Percentiles rank a stretch among this genome's conserved stretches.
These are phyloP conservation scores for Bombus breviceps DNA, from an alignment of 1,140 invertebrate genomes.

Conservation along the genomic window DNA sequence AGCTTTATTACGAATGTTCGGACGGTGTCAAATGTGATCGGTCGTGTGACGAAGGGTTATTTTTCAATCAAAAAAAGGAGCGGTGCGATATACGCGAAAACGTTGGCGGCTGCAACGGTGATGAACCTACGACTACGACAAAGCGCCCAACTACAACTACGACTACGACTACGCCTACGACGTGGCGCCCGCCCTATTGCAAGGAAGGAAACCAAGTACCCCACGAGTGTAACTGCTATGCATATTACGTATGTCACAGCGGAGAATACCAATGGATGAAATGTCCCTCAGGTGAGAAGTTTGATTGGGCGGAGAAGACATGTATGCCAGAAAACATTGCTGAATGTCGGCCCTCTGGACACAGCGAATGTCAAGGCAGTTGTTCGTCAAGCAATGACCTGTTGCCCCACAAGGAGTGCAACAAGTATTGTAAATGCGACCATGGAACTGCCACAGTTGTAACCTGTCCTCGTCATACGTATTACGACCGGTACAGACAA, in stretches of 20 bases:
- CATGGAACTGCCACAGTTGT: rapidly evolving
- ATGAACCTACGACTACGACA: no score
- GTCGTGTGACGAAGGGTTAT: rapidly evolving
- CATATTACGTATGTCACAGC: not conserved
- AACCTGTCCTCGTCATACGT: rapidly evolving
- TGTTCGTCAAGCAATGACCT: no score
- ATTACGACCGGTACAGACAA: no score
- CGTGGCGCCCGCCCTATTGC: no score
- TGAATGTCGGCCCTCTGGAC: rapidly evolving
- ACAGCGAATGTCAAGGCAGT: rapidly evolving
- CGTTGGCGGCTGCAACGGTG: no score
- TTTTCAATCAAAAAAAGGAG: rapidly evolving
- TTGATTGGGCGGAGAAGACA: not conserved
- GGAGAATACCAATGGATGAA: rapidly evolving
- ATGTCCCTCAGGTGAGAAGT: rapidly evolving
- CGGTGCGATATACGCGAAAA: no score
- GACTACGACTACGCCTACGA: no score
- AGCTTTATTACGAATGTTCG: constrained; percentile 75
- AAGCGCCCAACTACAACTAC: no score
- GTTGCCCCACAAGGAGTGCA: no score
- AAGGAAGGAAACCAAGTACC: rapidly evolving
- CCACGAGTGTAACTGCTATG: not conserved
- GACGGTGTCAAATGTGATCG: rapidly evolving
- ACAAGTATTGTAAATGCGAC: no score
- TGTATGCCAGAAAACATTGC: rapidly evolving